Evolutionary conservation across 1,140 invertebrate genomes (phyloP).

Genomic region (Drosophila sucinea): DNA sequence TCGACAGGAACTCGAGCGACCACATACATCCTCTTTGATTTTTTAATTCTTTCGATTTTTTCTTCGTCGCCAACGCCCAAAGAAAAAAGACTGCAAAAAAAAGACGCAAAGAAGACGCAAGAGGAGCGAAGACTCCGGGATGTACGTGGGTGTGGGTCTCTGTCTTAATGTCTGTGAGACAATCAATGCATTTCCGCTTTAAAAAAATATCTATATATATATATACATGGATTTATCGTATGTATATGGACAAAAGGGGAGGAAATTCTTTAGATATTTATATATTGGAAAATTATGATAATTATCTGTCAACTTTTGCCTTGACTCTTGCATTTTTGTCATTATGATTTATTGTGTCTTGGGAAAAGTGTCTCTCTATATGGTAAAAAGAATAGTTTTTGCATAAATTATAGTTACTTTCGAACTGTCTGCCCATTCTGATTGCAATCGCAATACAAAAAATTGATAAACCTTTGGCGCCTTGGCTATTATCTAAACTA

Average conservation of each 20-base stretch:
- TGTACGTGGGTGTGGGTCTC: slow-evolving; percentile 48
- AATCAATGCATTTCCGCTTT: slow-evolving; percentile 75
- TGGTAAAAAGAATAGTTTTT: slow-evolving; percentile 24
- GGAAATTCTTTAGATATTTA: slow-evolving; percentile 5
- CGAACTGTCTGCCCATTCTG: too few species aligned
- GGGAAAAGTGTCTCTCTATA: slow-evolving; percentile 27
- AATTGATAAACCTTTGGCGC: background rate
- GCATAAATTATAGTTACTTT: slow-evolving; percentile 9
- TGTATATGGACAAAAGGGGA: background rate
- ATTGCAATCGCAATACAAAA: background rate
- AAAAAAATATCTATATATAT: slow-evolving; percentile 10
- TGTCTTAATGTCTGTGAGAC: slow-evolving; percentile 39
- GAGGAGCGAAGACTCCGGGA: background rate
- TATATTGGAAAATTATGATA: slow-evolving; percentile 51
- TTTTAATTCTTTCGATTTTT: slow-evolving; percentile 16
- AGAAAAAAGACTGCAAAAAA: slow-evolving; percentile 8
- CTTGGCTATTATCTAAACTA: background rate
- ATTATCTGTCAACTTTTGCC: slow-evolving; percentile 60
- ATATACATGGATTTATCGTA: slow-evolving; percentile 14
- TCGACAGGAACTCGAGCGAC: slow-evolving; percentile 5
- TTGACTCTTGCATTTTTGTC: slow-evolving; percentile 34
- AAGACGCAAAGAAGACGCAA: slow-evolving; percentile 4
- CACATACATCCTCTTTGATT: slow-evolving; percentile 13
- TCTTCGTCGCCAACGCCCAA: slow-evolving; percentile 46
- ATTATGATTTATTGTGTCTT: slow-evolving; percentile 44